Evolutionary conservation across 2,888 invertebrate genomes (phyloP), one percentile per base, ranked within the genome.

Genomic region (Ornithoptera priamus): DNA sequence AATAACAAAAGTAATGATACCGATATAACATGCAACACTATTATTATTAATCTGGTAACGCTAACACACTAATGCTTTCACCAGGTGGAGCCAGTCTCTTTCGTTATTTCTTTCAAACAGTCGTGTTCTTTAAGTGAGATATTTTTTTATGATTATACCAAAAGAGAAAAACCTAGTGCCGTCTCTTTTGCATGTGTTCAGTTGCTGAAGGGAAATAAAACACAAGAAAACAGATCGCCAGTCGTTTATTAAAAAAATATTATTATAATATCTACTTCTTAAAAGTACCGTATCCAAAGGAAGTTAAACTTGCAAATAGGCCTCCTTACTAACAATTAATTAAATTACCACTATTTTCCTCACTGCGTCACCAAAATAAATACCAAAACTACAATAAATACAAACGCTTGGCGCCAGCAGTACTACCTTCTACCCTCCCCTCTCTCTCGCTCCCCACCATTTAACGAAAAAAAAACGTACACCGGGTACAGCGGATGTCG

Each of bases 221-320:
- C 17, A 59, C 6, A 7, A 39, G 10, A 39, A 39, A 58, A 58
- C 7, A 17, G 30, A 62, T 42, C 17, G 62, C 46, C 46, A 62
- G 36, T 20, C 7, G 36, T 67, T 67, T 67, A 67, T 60, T 67
- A 50, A 53, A 68, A 68, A 68, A 68, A 62, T 68, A 68, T 42
- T 58, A 60, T 57, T 57, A 59, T 46, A 39, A 68, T 64, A 63
- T 59, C 58, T 30, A 50, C 15, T 59, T 59, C 22, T 57, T 63
- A 68, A 12, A 63, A 57, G 12, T 46, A 68, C 68, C 68, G 46
- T 64, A 20, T 68, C 68, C 68, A 63, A 68, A 67, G 36, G 24
- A 24, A 57, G 20, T 36, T 46, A n/a, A 59, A 50, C 46, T 50
- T 63, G 22, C 18, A 56, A 62, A 36, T 56, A 42, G n/a, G 42